Conservation (phyloP, 1,140 invertebrate species). For the Drosophila sproati region DNA sequence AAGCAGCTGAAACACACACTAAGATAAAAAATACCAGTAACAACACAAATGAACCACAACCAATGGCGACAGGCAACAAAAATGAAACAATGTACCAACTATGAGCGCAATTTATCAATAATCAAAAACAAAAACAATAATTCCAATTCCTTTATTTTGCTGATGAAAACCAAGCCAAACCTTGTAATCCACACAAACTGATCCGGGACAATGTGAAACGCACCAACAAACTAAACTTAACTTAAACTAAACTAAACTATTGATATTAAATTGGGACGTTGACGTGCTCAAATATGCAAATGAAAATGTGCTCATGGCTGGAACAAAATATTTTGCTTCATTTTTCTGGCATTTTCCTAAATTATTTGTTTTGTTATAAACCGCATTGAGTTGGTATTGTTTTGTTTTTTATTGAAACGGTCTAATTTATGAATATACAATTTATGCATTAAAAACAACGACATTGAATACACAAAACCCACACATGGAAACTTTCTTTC, state of each 20-base stretch:
- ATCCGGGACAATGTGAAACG: constrained; percentile 4
- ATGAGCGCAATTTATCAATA: constrained; percentile 30
- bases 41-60: constrained; percentile 11
- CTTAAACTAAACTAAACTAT: not conserved
- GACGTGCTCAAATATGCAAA: not conserved
- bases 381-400: not conserved
- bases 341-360: constrained; percentile 19
- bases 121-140: not conserved
- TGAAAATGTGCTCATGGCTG: constrained; percentile 26
- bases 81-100: constrained; percentile 20
- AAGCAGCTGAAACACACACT: constrained; percentile 36
- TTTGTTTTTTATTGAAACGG: constrained; percentile 22
- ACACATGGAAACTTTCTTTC: not conserved
- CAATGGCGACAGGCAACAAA: constrained; percentile 23
- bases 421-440: constrained; percentile 29
- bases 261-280: constrained; percentile 20
- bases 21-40: constrained; percentile 35
- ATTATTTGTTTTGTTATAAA: constrained; percentile 19
- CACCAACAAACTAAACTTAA: not conserved
- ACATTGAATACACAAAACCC: constrained; percentile 27
- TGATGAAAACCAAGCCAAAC: constrained; percentile 24
- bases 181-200: constrained; percentile 29
- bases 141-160: constrained; percentile 9
- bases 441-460: constrained; percentile 18
- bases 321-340: constrained; percentile 12